Evolutionary conservation across 2,888 invertebrate species (phyloP), one percentile per base, ranked within the genome.

Genomic region (Drosophila helvetica): DNA sequence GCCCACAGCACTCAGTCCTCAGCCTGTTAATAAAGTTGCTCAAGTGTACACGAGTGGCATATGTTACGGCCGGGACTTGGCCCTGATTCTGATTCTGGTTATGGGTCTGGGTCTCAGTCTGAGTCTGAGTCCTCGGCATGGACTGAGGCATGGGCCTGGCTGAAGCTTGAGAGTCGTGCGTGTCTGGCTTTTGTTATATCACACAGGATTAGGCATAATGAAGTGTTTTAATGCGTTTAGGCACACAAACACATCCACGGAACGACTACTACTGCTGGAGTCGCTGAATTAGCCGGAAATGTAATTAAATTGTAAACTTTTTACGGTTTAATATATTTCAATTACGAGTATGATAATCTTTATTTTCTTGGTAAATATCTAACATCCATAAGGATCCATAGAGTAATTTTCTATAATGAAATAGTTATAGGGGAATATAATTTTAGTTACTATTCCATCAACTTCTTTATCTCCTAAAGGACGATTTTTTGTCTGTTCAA

Each of bases 191-290:
- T 86, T 86, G 89, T 86, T 88, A 58, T 74, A 86, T 86, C 89
- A 88, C 80, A 89, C 66, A 71, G 89, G 89, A 86, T 86, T 89
- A 89, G 75, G 64, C 78, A 83, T 88, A 89, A 86, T 86, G 85
- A 86, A 86, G 85, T 86, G 85, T 86, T 89, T 86, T 86, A 86
- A 86, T 86, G 84, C 85, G 85, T 86, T 86, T 89, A 85, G 78
- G 65, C 77, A 50, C 72, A 62, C 69, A 72, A 79, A 81, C 77
- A 77, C 69, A 63, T 47, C 27, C 27, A 8, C 27, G 52, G 42
- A 27, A 38, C 30, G 10, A 2, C 15, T 38, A 38, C 38, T 38
- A 58, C 38, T 50, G n/a, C 38, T 50, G n/a, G 46, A 52, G 62
- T 47, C 57, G 56, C 57, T 66, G 51, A 58, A 61, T 50, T 58